These are phyloP conservation scores for Ceyx erithaca DNA, from an alignment of 2,797 vertebrate species.

Conservation along the genomic window DNA sequence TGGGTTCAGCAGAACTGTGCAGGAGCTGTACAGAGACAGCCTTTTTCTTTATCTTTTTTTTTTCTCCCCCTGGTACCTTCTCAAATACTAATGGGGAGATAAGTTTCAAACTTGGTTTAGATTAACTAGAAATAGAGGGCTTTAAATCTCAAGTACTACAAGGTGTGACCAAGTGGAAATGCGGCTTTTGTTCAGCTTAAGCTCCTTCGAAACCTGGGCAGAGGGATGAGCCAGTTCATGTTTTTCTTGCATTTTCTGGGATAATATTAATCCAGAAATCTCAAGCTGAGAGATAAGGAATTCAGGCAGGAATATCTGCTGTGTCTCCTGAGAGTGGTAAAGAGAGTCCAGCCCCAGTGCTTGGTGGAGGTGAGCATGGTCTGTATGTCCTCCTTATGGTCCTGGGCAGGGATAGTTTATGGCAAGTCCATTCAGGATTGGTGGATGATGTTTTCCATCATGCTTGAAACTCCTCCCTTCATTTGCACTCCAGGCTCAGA, in stretches of 20 bases:
- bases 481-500: not conserved
- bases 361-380: not conserved
- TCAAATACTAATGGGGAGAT: constrained; percentile 56
- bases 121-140: constrained; percentile 62
- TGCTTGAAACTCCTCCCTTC: rapidly evolving
- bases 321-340: not conserved
- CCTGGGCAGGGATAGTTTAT: not conserved
- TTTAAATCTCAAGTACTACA: constrained; percentile 70
- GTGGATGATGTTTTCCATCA: not conserved
- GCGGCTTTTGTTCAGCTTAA: constrained; percentile 68
- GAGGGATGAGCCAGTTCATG: constrained; percentile 57
- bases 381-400: not conserved
- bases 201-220: constrained; percentile 36
- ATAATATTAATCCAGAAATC: constrained; percentile 60
- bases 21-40: not conserved
- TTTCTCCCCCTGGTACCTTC: constrained; percentile 9
- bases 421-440: not conserved
- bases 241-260: constrained; percentile 64
- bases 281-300: constrained; percentile 40
- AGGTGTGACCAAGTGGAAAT: constrained; percentile 73
- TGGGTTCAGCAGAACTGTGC: constrained; percentile 46
- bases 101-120: constrained; percentile 60
- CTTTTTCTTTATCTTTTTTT: not conserved
- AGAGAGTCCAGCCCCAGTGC: not conserved
- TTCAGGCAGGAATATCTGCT: not conserved